Base-by-base conservation (phyloP, 2,113 vertebrate species). In the Callopanchax toddi region DNA sequence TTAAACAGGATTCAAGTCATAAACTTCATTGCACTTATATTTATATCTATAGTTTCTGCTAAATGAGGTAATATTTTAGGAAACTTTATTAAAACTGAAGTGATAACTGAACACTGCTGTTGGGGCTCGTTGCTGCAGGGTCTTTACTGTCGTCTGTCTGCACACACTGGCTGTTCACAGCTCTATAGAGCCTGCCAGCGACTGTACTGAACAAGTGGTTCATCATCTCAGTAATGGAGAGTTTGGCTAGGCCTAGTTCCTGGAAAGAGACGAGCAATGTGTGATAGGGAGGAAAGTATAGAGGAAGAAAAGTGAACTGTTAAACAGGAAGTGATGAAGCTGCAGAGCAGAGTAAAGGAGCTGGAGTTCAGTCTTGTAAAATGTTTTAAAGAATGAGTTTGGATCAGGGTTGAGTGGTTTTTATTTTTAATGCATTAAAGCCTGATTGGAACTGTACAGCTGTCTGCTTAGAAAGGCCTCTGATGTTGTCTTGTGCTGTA, bases 151-250 rank as follows among this genome's bases (percentile, higher is more conserved):
- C n/a, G n/a, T n/a, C n/a, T n/a, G 32, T 18, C 9, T 0, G 21
- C 45, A 52, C 54, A 46, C 0, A 1, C 16, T 34, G 69, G 44
- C 56, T 60, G 55, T 70, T 48, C 16, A 21, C 52, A 8, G 20
- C 62, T 54, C 66, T 66, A 48, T 60, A 51, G 45, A 82, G 60
- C 34, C 61, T 51, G 54, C 43, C 51, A 60, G 62, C 15, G 1
- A 37, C 15, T 52, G 36, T 2, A 56, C 54, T 6, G 18, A 78
- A 45, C 68, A 48, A 13, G 48, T 16, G 37, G 29, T 53, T 37
- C 74, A 75, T 84, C 80, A 82, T 85, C 78, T 76, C 56, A 39
- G 59, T 83, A 82, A 82, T 80, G 54, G 65, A 65, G 82, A 83
- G 78, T 83, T 85, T 72, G 68, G 36, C 71, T 61, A 51, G 70